These are phyloP conservation scores for Ictalurus furcatus DNA, from an alignment of 2,113 vertebrate genomes.

Conservation along the genomic window DNA sequence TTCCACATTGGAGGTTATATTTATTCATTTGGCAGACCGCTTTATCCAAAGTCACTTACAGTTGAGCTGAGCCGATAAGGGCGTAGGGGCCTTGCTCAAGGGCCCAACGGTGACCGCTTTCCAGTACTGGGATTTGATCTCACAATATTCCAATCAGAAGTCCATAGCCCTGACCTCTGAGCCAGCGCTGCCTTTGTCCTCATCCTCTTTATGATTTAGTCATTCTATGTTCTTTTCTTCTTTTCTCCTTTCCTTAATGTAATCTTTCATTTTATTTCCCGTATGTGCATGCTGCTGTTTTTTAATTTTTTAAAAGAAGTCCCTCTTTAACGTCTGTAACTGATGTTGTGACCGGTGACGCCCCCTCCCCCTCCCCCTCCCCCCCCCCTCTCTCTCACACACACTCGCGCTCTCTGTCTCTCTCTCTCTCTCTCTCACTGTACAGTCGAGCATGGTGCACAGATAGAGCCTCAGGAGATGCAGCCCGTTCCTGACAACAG, in stretches of 20 bases:
- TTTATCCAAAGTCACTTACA: background rate
- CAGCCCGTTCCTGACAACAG: constrained; percentile 47
- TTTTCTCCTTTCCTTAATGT: background rate
- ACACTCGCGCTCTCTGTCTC: too few relatives aligned
- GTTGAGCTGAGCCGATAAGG: background rate
- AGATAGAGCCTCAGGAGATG: constrained; percentile 56
- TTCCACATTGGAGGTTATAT: constrained; percentile 87
- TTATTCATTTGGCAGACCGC: background rate
- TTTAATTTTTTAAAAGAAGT: background rate
- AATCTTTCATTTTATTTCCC: background rate
- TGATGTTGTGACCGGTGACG: constrained; percentile 19
- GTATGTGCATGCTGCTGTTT: background rate
- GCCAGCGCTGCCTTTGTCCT: background rate
- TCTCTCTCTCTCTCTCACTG: constrained; percentile 21
- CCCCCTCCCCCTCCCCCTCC: background rate
- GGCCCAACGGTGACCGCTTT: background rate
- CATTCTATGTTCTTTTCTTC: background rate
- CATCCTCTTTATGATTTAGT: constrained; percentile 3
- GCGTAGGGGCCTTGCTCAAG: background rate
- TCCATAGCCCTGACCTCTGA: background rate
- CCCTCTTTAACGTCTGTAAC: constrained; percentile 6
- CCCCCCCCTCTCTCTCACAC: too few relatives aligned
- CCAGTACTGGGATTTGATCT: background rate
- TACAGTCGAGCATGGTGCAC: constrained; percentile 52
- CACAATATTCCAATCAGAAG: background rate